Conservation (phyloP, 2,113 vertebrate genomes). For the Silurus asotus region DNA sequence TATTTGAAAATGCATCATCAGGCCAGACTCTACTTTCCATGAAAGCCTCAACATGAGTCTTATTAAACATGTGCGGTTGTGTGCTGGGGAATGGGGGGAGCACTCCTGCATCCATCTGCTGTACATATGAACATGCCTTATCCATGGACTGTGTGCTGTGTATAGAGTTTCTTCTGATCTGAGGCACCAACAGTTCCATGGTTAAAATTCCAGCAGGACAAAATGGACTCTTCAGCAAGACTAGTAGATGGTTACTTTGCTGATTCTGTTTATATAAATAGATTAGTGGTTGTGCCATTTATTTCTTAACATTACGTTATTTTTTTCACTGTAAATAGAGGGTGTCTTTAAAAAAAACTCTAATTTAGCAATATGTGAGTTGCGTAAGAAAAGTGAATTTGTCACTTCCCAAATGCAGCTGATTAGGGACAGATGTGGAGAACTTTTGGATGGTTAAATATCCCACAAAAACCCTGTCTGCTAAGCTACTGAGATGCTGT, state of each 20-base stretch:
- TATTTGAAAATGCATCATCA: conserved; percentile 18
- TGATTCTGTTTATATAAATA: background rate
- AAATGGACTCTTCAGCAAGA: background rate
- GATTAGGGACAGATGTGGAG: background rate
- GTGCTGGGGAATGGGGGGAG: background rate
- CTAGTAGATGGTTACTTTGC: background rate
- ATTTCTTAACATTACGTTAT: background rate
- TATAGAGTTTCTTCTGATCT: conserved; percentile 12
- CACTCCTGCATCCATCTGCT: conserved; percentile 55
- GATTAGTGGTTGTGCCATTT: background rate
- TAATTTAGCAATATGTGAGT: background rate
- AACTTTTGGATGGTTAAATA: background rate
- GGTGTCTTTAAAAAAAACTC: background rate
- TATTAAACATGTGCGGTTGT: conserved; percentile 50
- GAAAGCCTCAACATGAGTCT: conserved; percentile 38
- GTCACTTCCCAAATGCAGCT: background rate
- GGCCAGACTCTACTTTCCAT: conserved; percentile 29
- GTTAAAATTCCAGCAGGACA: background rate
- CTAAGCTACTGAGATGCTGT: background rate
- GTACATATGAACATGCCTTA: conserved; percentile 50
- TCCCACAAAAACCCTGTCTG: background rate
- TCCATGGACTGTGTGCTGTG: conserved; percentile 5
- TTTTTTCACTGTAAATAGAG: background rate
- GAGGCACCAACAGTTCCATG: background rate
- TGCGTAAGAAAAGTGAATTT: background rate